Evolutionary conservation across 2,888 invertebrate genomes (phyloP).

Genomic region (Folsomia candida): DNA sequence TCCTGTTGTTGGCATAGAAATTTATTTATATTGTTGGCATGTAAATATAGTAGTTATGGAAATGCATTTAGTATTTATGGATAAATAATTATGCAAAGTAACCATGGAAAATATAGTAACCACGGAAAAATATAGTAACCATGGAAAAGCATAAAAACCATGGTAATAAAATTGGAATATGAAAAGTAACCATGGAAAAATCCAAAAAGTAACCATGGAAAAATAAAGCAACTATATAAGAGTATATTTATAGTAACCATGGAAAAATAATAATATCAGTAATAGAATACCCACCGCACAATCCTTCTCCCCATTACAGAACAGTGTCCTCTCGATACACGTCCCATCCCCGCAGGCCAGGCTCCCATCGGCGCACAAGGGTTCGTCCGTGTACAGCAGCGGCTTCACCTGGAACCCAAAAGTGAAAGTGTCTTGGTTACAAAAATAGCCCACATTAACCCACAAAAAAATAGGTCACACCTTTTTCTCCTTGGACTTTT

Average conservation of each 20-base stretch:
- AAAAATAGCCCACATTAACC: background rate
- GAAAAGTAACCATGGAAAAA: background rate
- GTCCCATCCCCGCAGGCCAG: conserved; percentile 82
- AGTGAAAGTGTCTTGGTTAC: background rate
- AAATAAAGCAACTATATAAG: background rate
- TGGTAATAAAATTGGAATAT: background rate
- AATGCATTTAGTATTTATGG: background rate
- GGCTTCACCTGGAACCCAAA: conserved; percentile 64
- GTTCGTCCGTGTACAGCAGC: conserved; percentile 82
- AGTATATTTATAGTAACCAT: background rate
- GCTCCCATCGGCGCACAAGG: conserved; percentile 76
- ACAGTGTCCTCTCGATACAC: conserved; percentile 83
- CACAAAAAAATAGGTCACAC: conserved; percentile 6
- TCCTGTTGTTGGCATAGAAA: conserved; percentile 26
- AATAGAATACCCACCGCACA: conserved; percentile 57
- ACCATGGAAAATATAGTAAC: background rate
- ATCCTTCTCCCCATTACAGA: conserved; percentile 90
- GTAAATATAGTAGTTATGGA: background rate
- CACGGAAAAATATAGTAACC: background rate
- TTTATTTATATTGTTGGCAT: background rate
- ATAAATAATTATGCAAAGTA: too few relatives aligned
- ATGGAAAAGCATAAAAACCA: background rate
- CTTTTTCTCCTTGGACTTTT: conserved; percentile 49
- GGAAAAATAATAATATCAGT: background rate
- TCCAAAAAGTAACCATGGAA: background rate